Percentiles rank a stretch among this genome's conserved stretches.
Conservation (phyloP, 2,113 vertebrate species). For the Chaetodon auriga region DNA sequence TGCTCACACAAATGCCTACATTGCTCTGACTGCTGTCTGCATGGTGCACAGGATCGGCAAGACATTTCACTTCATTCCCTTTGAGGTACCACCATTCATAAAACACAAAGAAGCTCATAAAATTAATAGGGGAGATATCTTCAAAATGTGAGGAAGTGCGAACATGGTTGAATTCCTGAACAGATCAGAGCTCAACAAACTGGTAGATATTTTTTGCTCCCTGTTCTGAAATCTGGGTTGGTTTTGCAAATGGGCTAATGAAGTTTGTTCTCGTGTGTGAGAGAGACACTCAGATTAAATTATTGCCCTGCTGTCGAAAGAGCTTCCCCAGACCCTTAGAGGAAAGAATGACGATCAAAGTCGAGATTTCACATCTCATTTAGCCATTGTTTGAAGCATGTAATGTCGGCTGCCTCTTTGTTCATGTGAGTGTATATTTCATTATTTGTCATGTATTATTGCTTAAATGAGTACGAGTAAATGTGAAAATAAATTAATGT, state of each 20-base stretch:
- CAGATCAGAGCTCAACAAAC: neutral
- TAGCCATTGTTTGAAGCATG: neutral
- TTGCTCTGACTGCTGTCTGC: neutral
- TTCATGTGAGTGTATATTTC: too few relatives aligned
- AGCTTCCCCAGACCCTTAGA: neutral
- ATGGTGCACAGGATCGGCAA: neutral
- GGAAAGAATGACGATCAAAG: neutral
- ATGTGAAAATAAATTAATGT: too few relatives aligned
- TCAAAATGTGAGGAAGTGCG: neutral
- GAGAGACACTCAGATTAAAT: neutral
- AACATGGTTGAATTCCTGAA: neutral
- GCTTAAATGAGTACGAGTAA: too few relatives aligned
- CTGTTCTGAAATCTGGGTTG: too few relatives aligned
- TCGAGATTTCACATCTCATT: neutral
- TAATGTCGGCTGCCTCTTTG: neutral
- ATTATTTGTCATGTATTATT: too few relatives aligned
- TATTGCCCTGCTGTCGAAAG: neutral
- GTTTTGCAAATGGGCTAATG: neutral
- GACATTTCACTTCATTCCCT: neutral
- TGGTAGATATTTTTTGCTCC: neutral
- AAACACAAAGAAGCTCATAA: neutral
- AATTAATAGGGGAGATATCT: neutral
- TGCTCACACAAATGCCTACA: neutral
- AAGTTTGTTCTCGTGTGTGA: neutral
- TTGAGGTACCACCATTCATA: conserved; percentile 7